These are phyloP conservation scores for Troides oblongomaculatus DNA, from an alignment of 2,888 invertebrate species.

Conservation along the genomic window DNA sequence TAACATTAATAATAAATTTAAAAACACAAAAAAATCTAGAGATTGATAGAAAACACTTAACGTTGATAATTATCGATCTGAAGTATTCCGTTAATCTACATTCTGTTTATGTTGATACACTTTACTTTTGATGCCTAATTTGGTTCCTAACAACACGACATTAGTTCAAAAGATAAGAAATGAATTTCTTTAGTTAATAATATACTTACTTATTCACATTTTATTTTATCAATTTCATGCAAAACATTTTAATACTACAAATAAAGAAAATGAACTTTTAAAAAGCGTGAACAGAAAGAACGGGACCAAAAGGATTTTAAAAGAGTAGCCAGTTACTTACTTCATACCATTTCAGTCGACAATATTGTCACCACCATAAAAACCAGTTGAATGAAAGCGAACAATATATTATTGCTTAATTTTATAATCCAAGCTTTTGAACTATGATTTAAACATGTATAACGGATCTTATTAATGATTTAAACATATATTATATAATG, in stretches of 20 bases:
- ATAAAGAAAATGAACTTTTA: not conserved
- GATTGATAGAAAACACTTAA: not conserved
- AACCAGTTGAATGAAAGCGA: slow-evolving; percentile 12
- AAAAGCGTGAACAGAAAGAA: slow-evolving; percentile 17
- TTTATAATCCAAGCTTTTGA: not conserved
- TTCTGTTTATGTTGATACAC: too few relatives aligned
- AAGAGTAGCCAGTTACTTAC: not conserved
- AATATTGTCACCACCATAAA: slow-evolving; percentile 4
- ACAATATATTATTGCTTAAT: not conserved
- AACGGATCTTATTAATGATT: not conserved
- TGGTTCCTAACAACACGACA: too few relatives aligned
- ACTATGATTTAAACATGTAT: not conserved
- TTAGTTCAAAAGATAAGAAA: not conserved
- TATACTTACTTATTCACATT: not conserved
- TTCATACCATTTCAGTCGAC: not conserved
- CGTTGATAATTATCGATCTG: too few relatives aligned
- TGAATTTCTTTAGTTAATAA: slow-evolving; percentile 1
- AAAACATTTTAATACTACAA: slow-evolving; percentile 26
- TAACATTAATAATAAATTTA: not conserved
- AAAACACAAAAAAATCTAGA: not conserved
- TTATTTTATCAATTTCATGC: slow-evolving; percentile 25
- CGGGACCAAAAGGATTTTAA: not conserved
- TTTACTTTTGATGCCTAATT: too few relatives aligned
- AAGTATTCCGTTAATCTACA: too few relatives aligned
- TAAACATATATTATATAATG: slow-evolving; percentile 12